Percentiles rank a stretch among this genome's conserved stretches.
These are phyloP conservation scores for Hofmannophila pseudospretella DNA, from an alignment of 2,888 invertebrate genomes.

Conservation along the genomic window DNA sequence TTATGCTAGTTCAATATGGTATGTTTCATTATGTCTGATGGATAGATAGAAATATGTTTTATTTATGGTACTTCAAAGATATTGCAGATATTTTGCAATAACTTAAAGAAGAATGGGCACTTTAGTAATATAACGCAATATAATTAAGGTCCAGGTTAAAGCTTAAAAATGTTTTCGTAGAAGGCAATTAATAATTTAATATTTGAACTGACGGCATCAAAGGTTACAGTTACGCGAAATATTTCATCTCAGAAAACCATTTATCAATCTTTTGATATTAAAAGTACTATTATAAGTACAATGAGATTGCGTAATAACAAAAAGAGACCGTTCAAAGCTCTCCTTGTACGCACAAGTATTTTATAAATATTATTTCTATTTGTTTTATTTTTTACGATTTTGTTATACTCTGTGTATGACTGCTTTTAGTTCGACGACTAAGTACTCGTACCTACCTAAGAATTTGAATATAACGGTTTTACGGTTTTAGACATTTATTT, in stretches of 20 bases:
- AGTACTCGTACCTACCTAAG: not conserved
- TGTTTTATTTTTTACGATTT: too few relatives aligned
- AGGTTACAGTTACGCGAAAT: slow-evolving; percentile 18
- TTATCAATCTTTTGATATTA: slow-evolving; percentile 26
- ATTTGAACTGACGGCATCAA: slow-evolving; percentile 19
- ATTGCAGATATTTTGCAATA: too few relatives aligned
- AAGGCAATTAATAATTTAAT: slow-evolving; percentile 17
- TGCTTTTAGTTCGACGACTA: too few relatives aligned
- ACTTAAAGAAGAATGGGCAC: too few relatives aligned
- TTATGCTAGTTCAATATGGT: too few relatives aligned
- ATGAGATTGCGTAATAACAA: slow-evolving; percentile 21
- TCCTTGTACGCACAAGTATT: not conserved
- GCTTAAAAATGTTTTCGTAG: not conserved
- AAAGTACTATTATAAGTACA: slow-evolving; percentile 19
- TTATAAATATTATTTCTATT: not conserved
- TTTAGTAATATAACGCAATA: too few relatives aligned
- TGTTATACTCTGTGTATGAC: too few relatives aligned
- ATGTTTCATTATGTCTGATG: too few relatives aligned
- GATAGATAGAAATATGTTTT: not conserved
- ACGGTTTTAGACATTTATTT: too few relatives aligned
- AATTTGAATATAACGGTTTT: not conserved
- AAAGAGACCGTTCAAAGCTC: slow-evolving; percentile 8
- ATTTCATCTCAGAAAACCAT: slow-evolving; percentile 22
- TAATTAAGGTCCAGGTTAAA: too few relatives aligned
- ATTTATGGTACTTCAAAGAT: too few relatives aligned